A percentile compares a stretch with the other conserved stretches of the same genome.
phyloP scores from a whole-genome alignment of 2,888 invertebrate genomes.

The Spodoptera picta region DNA sequence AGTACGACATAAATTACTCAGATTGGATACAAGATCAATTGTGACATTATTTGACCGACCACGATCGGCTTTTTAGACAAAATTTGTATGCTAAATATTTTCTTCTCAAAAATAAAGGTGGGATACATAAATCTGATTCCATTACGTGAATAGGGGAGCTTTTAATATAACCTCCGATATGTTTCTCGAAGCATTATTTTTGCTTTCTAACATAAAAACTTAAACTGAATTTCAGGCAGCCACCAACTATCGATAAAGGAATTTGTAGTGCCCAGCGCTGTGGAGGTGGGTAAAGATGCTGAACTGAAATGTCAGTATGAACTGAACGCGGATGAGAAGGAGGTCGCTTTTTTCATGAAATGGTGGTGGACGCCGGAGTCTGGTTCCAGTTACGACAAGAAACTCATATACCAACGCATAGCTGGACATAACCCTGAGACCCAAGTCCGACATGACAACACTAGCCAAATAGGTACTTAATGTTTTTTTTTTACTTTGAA shows the following conservation, averaged over 20 bases:
- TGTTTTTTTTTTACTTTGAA: background rate
- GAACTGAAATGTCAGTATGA: slow-evolving; percentile 70
- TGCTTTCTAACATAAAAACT: background rate
- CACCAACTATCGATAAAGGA: slow-evolving; percentile 74
- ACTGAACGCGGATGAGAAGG: slow-evolving; percentile 56
- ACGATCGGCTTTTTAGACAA: no score
- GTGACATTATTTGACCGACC: no score
- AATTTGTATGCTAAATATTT: no score
- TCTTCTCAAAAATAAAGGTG: no score
- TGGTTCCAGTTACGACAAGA: slow-evolving; percentile 57
- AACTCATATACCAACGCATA: slow-evolving; percentile 74
- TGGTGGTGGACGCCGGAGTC: slow-evolving; percentile 78
- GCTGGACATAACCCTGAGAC: slow-evolving; percentile 55
- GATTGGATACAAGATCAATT: no score
- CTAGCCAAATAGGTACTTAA: slow-evolving; percentile 63
- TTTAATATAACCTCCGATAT: no score
- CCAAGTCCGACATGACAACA: slow-evolving; percentile 46
- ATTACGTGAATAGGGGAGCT: no score
- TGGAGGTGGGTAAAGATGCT: slow-evolving; percentile 67
- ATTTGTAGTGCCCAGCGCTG: slow-evolving; percentile 72
- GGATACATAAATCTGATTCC: no score
- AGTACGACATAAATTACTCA: no score
- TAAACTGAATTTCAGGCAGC: slow-evolving; percentile 67
- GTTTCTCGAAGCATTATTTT: background rate
- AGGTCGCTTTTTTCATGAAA: slow-evolving; percentile 68